Conservation (phyloP, 2,888 invertebrate genomes). For the Drosophila nigricruria region DNA sequence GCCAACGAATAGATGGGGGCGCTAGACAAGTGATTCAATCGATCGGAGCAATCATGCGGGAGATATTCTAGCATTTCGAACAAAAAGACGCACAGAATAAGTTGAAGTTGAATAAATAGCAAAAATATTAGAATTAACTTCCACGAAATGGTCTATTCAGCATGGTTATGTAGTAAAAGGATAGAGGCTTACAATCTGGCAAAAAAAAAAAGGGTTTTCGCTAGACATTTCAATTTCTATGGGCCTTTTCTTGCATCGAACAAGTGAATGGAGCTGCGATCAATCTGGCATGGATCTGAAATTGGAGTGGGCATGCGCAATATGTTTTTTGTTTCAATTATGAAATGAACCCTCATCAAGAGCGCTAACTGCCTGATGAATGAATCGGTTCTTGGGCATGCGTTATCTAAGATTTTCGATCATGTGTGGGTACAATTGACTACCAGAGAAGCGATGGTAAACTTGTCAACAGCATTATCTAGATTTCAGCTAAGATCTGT, state of each 20-base stretch:
- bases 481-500: conserved; percentile 30
- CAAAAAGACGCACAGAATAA: conserved; percentile 28
- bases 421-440: conserved; percentile 59
- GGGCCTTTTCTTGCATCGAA: conserved; percentile 23
- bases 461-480: conserved; percentile 66
- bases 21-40: conserved; percentile 51
- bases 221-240: conserved; percentile 45
- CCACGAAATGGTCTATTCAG: conserved; percentile 66
- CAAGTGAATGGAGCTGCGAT: conserved; percentile 61
- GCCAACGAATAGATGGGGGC: conserved; percentile 35
- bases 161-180: conserved; percentile 12
- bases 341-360: conserved; percentile 69
- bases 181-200: conserved; percentile 33
- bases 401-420: conserved; percentile 58
- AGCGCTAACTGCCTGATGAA: conserved; percentile 59
- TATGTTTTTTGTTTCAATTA: conserved; percentile 69
- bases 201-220: conserved; percentile 35
- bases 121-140: conserved; percentile 65
- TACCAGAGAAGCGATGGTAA: conserved; percentile 66
- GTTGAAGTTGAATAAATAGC: conserved; percentile 58
- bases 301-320: conserved; percentile 60
- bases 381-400: conserved; percentile 41
- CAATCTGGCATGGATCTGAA: conserved; percentile 33
- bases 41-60: conserved; percentile 63
- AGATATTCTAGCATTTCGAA: conserved; percentile 42